A percentile compares a stretch with the other conserved stretches of the same genome.
Conservation (phyloP, 2,113 vertebrate genomes). For the Trogon surrucura region DNA sequence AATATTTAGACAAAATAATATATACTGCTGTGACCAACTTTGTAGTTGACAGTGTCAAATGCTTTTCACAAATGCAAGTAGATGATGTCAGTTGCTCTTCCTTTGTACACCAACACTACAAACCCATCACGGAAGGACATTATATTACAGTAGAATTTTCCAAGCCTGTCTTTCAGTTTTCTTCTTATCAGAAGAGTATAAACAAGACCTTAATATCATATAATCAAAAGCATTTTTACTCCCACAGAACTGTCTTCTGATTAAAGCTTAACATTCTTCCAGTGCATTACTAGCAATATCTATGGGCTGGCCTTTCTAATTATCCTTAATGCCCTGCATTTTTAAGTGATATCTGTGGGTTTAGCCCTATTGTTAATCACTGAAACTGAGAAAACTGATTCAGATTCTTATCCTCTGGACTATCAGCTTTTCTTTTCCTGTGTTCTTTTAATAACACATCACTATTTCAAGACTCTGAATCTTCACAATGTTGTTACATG, state of each 20-base stretch:
- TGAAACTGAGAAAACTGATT: neutral
- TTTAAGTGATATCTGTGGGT: neutral
- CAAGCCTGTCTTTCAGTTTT: neutral
- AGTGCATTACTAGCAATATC: neutral
- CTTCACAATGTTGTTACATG: neutral
- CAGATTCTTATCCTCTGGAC: neutral
- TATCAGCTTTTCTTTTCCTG: neutral
- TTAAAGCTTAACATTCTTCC: neutral
- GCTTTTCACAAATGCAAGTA: too few species aligned
- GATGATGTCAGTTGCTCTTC: too few species aligned
- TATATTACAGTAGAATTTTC: neutral
- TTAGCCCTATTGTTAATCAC: neutral
- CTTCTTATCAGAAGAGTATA: neutral
- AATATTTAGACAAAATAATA: neutral
- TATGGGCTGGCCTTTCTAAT: neutral
- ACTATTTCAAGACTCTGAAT: neutral
- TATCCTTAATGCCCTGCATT: neutral
- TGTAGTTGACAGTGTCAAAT: neutral
- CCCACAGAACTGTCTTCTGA: neutral
- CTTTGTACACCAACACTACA: too few species aligned
- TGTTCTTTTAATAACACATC: neutral
- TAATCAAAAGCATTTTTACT: neutral
- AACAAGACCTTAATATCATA: neutral
- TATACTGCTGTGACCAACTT: neutral
- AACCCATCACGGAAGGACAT: too few species aligned